These are phyloP conservation scores for Phoxinus phoxinus DNA, from an alignment of 2,113 vertebrate genomes.

Conservation along the genomic window DNA sequence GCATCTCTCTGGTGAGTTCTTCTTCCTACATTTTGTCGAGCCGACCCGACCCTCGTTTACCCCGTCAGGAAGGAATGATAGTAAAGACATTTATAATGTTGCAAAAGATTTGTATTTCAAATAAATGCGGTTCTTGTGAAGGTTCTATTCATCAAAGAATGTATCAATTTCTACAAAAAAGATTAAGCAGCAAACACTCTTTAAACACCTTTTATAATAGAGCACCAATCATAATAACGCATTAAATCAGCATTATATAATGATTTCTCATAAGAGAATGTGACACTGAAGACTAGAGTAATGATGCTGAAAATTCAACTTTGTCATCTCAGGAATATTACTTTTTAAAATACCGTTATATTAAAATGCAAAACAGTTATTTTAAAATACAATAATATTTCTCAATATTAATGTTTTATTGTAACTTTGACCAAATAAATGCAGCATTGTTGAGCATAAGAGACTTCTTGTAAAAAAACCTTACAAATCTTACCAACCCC, in stretches of 20 bases:
- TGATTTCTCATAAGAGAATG: no score
- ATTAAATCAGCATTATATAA: no score
- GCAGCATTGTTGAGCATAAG: neutral
- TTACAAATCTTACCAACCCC: neutral
- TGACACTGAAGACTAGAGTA: neutral
- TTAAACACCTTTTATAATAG: no score
- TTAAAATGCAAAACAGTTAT: neutral
- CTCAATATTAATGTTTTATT: neutral
- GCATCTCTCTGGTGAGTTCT: constrained; percentile 87
- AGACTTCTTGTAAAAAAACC: neutral
- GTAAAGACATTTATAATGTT: no score
- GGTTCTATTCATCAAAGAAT: no score
- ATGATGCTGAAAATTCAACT: neutral
- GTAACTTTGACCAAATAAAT: neutral
- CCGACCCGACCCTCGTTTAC: neutral
- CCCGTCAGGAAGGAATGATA: neutral
- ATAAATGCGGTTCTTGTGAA: no score
- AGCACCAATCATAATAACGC: no score
- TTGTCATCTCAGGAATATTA: neutral
- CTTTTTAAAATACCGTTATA: neutral
- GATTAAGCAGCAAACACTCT: no score
- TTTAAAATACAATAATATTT: neutral
- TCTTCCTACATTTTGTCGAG: neutral
- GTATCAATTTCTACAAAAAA: no score
- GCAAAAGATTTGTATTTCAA: no score